Evolutionary conservation across 2,888 invertebrate species (phyloP), one percentile per base, ranked within the genome.

Genomic region (Lagria hirta): DNA sequence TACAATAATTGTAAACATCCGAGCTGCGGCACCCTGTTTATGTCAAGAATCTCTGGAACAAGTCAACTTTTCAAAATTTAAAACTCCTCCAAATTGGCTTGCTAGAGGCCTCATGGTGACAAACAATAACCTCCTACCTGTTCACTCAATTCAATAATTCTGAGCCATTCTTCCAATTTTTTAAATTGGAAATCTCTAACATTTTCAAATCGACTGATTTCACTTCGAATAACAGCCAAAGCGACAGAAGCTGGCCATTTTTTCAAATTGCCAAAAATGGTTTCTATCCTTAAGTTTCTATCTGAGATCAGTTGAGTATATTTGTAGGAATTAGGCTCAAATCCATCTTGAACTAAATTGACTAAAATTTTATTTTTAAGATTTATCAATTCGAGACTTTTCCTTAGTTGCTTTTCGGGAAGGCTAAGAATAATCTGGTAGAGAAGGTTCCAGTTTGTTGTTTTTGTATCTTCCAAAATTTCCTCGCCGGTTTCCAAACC

Each of bases 101-200:
- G n/a, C n/a, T n/a, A n/a, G n/a, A n/a, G n/a, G n/a, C n/a, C n/a
- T n/a, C n/a, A n/a, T n/a, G 6, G 8, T 5, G 4, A 24, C 4
- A 24, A 24, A 7, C 15, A 28, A 6, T 13, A 14, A 8, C 8
- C 16, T 55, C 59, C 54, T 71, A 81, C 81, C 74, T 78, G 74
- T 43, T 82, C 78, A 61, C 83, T 84, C 1, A 84, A 69, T 28
- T 78, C 76, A 55, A 85, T 80, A 58, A 79, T 78, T n/a, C 75
- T 66, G 48, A 81, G 73, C 74, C 80, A 82, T 28, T 74, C 71
- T 11, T 75, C 72, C 53, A 84, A 73, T 29, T 72, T 62, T 1
- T 49, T 37, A 11, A 66, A 60, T 14, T 69, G 52, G 3, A 34
- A 24, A 21, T 40, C 37, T 20, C 49, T 24, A 5, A 46, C 14